These are phyloP conservation scores for Nemoura dubitans DNA, from an alignment of 2,888 invertebrate genomes.

Conservation along the genomic window DNA sequence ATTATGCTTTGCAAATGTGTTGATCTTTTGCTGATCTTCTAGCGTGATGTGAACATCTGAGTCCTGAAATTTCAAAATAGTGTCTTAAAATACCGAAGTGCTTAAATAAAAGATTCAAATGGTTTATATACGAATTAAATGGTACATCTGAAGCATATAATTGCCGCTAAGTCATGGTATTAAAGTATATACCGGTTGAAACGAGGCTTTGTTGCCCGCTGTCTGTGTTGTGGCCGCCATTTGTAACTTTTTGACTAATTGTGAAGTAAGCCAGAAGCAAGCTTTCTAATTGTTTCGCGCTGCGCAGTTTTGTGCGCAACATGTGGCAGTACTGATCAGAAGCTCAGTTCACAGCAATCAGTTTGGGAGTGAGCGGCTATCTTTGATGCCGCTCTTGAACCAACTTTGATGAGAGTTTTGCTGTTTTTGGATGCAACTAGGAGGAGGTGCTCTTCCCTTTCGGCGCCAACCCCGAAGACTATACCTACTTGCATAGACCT, in stretches of 20 bases:
- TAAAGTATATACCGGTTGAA: slow-evolving; percentile 17
- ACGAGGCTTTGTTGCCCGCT: background rate
- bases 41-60: slow-evolving; percentile 93
- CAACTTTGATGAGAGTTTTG: no score
- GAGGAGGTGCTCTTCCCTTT: no score
- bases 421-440: no score
- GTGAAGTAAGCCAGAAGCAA: no score
- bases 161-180: background rate
- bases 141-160: background rate
- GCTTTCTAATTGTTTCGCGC: no score
- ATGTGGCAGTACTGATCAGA: no score
- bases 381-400: no score
- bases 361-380: no score
- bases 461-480: no score
- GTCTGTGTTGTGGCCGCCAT: slow-evolving; percentile 22
- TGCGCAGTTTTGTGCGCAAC: no score
- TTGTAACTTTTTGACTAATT: background rate
- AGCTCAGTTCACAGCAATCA: no score
- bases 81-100: background rate
- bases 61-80: slow-evolving; percentile 66
- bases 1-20: slow-evolving; percentile 93
- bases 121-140: background rate
- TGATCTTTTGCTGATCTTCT: slow-evolving; percentile 98
- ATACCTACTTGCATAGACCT: no score
- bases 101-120: background rate